Percentiles rank a stretch among this genome's conserved stretches.
These are phyloP conservation scores for Anoplius nigerrimus DNA, from an alignment of 2,888 invertebrate species.

Conservation along the genomic window DNA sequence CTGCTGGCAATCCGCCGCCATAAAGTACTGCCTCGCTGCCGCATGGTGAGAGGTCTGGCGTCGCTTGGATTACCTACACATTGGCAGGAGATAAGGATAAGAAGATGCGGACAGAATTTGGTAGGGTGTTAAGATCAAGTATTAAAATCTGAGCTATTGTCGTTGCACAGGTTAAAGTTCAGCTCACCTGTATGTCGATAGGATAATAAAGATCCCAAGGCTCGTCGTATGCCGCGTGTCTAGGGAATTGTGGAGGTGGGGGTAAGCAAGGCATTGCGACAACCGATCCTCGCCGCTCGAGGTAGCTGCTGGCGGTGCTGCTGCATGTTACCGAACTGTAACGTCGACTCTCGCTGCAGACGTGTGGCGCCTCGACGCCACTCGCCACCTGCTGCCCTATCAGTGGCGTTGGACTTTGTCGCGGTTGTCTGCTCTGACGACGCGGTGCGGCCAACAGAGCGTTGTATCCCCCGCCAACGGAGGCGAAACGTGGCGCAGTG, in stretches of 20 bases:
- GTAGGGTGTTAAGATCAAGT: background rate
- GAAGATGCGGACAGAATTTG: background rate
- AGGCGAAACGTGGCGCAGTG: constrained; percentile 78
- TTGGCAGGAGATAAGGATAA: background rate
- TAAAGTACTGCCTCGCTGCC: constrained; percentile 81
- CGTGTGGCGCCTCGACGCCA: constrained; percentile 55
- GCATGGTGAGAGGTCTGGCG: constrained; percentile 89
- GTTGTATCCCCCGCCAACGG: constrained; percentile 82
- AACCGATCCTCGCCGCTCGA: constrained; percentile 88
- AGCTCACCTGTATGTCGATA: constrained; percentile 78
- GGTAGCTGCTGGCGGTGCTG: constrained; percentile 88
- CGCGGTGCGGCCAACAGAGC: constrained; percentile 81
- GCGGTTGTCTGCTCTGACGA: constrained; percentile 75
- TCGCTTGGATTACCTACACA: constrained; percentile 84
- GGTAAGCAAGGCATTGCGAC: constrained; percentile 85
- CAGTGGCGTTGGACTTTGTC: constrained; percentile 9
- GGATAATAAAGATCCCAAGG: constrained; percentile 79
- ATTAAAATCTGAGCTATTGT: background rate
- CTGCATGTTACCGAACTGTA: constrained; percentile 90
- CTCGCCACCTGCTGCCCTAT: too few relatives aligned
- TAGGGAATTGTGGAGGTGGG: constrained; percentile 75
- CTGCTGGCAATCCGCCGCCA: constrained; percentile 52
- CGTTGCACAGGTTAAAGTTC: background rate
- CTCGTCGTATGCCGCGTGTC: constrained; percentile 72
- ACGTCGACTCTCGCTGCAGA: constrained; percentile 76